phyloP scores from a whole-genome alignment of 2,113 vertebrate species.

The Podocnemis expansa region DNA sequence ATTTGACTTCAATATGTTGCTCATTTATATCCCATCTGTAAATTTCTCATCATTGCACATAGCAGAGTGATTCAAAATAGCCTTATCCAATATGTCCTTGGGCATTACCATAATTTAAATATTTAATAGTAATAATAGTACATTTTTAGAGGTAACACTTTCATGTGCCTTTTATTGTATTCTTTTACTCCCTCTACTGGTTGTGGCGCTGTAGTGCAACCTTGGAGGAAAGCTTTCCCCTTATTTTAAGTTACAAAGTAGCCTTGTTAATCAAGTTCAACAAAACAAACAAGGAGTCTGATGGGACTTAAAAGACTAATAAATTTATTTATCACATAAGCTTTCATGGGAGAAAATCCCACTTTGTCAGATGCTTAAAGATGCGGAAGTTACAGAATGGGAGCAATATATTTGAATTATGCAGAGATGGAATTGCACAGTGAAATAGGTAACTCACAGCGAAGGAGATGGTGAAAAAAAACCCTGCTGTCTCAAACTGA shows the following conservation, averaged over 20 bases:
- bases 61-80: background rate
- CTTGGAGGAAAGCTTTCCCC: constrained; percentile 31
- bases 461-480: fast-evolving
- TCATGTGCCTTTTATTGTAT: constrained; percentile 37
- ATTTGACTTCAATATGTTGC: background rate
- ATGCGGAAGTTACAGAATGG: no score
- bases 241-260: background rate
- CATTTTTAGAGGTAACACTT: background rate
- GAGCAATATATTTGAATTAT: background rate
- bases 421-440: background rate
- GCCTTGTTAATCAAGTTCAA: no score
- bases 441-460: background rate
- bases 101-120: background rate
- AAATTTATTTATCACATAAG: no score
- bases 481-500: background rate
- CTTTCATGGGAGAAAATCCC: no score
- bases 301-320: no score
- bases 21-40: background rate
- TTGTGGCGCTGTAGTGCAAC: constrained; percentile 61
- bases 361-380: no score
- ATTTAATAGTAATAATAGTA: background rate
- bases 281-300: no score
- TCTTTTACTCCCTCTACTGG: constrained; percentile 77
- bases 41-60: background rate
- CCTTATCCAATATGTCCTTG: background rate